A percentile compares a stretch with the other conserved stretches of the same genome.
Evolutionary conservation across 1,140 invertebrate genomes (phyloP).

Genomic region (Chionoecetes opilio): DNA sequence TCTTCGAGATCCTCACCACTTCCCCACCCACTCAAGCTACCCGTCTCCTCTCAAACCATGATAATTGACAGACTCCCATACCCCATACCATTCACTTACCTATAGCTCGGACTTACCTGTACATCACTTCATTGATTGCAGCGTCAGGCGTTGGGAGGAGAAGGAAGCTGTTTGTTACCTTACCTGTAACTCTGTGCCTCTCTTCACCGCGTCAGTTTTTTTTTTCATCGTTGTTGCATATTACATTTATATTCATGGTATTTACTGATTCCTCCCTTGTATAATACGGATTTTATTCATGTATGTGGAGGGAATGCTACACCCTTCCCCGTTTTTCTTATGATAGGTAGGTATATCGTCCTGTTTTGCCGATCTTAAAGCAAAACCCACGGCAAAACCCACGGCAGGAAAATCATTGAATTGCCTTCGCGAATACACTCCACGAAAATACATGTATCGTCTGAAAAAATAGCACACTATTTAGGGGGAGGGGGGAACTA

Average conservation of each 20-base stretch:
- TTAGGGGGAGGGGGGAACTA: constrained; percentile 24
- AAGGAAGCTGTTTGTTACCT: neutral
- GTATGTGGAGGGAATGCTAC: neutral
- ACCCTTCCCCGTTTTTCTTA: neutral
- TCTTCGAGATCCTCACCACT: too few species aligned
- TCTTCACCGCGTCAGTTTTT: neutral
- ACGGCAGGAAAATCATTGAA: neutral
- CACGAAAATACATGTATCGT: neutral
- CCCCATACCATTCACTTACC: neutral
- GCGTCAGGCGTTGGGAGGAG: neutral
- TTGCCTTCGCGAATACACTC: neutral
- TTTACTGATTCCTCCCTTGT: too few species aligned
- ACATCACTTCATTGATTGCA: neutral
- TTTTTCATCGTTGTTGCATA: neutral
- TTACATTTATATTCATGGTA: neutral
- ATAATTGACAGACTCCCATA: neutral
- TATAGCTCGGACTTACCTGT: neutral
- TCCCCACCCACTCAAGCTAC: neutral
- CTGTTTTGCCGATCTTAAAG: neutral
- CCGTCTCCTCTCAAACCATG: neutral
- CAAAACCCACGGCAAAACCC: too few species aligned
- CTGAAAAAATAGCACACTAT: constrained; percentile 7
- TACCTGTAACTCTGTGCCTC: neutral
- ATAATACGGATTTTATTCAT: neutral
- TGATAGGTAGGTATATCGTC: too few species aligned